A percentile compares a stretch with the other conserved stretches of the same genome.
These are phyloP conservation scores for Cryptotermes secundus DNA, from an alignment of 1,140 invertebrate genomes.

Conservation along the genomic window DNA sequence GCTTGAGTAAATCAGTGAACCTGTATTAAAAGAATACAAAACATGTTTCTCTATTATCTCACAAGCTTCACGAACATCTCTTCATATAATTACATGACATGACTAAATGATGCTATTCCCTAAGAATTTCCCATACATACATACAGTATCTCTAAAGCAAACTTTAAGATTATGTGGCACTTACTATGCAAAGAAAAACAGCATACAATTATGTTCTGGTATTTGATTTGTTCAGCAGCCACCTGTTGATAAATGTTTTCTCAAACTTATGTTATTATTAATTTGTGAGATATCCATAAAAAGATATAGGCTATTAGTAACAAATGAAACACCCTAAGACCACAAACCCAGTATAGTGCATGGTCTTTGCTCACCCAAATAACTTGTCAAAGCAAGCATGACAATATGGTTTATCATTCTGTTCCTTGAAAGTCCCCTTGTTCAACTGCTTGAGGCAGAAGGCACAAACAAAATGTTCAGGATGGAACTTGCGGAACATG, in stretches of 20 bases:
- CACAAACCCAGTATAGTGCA: conserved; percentile 9
- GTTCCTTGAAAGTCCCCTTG: conserved; percentile 97
- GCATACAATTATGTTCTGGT: neutral
- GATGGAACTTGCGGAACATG: conserved; percentile 99
- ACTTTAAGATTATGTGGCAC: neutral
- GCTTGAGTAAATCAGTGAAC: too few species aligned
- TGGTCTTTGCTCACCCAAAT: conserved; percentile 69
- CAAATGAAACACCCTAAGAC: neutral
- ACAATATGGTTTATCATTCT: conserved; percentile 98
- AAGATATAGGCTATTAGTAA: neutral
- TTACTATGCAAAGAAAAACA: neutral
- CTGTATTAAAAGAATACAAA: too few species aligned
- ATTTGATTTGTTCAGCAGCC: neutral
- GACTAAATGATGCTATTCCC: neutral
- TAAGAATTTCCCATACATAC: too few species aligned
- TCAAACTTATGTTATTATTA: neutral
- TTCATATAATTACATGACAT: neutral
- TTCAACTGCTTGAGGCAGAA: conserved; percentile 97
- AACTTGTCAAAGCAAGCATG: conserved; percentile 97
- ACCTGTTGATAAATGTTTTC: neutral
- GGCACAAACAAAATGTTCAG: conserved; percentile 97
- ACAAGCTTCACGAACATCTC: neutral
- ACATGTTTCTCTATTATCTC: neutral
- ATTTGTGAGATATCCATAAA: neutral
- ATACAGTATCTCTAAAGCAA: conserved; percentile 2